phyloP scores from a whole-genome alignment of 2,797 vertebrate genomes.

The Acridotheres tristis region DNA sequence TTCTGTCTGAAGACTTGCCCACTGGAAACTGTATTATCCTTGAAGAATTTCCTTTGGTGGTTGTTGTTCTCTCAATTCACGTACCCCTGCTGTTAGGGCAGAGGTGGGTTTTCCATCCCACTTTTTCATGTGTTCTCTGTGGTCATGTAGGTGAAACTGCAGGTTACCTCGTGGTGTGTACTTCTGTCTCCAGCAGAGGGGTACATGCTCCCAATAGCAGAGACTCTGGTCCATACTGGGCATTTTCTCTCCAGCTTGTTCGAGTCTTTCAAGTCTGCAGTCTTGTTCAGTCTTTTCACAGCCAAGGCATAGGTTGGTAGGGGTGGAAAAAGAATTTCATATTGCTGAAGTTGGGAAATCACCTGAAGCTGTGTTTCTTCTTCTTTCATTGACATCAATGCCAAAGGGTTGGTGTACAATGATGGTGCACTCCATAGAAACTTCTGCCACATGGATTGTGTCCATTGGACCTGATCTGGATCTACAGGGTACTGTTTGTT shows the following conservation, averaged over 20 bases:
- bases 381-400: neutral
- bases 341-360: neutral
- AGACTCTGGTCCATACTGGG: neutral
- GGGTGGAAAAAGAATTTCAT: neutral
- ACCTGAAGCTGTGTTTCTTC: no score
- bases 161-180: neutral
- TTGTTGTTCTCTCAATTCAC: neutral
- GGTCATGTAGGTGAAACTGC: neutral
- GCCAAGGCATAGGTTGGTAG: neutral
- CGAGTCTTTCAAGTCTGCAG: neutral
- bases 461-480: neutral
- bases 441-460: neutral
- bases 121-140: neutral
- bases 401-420: fast-evolving
- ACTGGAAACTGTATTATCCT: neutral
- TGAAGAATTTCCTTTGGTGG: neutral
- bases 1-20: neutral
- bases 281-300: neutral
- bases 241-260: neutral
- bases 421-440: neutral
- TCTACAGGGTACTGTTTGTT: neutral
- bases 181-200: neutral
- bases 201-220: neutral
- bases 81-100: no score
- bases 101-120: no score